Evolutionary conservation across 2,797 vertebrate species (phyloP).

Genomic region (Nothura maculosa): DNA sequence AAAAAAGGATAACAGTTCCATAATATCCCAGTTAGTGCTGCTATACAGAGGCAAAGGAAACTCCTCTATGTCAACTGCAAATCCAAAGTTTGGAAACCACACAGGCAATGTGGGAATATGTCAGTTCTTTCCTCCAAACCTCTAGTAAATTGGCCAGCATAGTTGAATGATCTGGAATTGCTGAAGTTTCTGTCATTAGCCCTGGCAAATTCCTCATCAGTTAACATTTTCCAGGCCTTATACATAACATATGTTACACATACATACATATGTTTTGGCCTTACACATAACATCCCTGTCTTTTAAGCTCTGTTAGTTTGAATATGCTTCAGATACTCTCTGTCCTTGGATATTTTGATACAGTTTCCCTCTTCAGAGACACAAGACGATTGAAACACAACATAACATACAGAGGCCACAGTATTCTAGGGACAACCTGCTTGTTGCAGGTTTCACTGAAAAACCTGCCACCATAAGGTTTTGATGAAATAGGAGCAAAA

Average conservation of each 20-base stretch:
- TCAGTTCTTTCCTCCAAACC: background rate
- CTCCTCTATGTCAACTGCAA: background rate
- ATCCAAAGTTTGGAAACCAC: background rate
- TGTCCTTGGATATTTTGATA: background rate
- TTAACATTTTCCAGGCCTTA: background rate
- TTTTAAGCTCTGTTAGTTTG: background rate
- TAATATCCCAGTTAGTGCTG: background rate
- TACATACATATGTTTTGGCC: too few relatives aligned
- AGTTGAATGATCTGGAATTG: background rate
- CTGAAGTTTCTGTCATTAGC: background rate
- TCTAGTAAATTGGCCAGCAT: background rate
- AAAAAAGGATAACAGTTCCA: background rate
- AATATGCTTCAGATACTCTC: background rate
- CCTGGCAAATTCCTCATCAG: background rate
- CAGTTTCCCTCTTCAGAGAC: background rate
- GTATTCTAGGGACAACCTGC: background rate
- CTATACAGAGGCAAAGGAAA: background rate
- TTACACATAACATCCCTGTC: background rate
- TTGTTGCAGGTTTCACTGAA: background rate
- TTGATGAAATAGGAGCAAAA: background rate
- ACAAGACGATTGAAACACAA: background rate
- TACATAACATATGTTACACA: too few relatives aligned
- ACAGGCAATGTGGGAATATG: background rate
- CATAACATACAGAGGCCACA: background rate
- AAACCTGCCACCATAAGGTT: background rate